Evolutionary conservation across 2,888 invertebrate species (phyloP).

Genomic region (Adineta ricciae): DNA sequence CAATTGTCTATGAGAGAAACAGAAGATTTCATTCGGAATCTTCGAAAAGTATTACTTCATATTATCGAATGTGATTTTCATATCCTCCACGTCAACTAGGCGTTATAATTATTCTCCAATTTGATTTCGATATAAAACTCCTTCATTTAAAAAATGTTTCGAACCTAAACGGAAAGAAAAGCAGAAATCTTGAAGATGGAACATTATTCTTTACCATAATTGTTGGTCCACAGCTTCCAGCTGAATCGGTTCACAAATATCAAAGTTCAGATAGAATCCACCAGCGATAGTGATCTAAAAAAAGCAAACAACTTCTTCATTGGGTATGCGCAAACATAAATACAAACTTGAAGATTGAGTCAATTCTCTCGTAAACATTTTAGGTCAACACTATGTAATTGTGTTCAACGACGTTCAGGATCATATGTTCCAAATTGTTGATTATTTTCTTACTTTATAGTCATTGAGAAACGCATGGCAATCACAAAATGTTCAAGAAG

Average conservation of each 20-base stretch:
- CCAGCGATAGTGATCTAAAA: constrained; percentile 28
- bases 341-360: not conserved
- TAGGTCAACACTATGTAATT: constrained; percentile 26
- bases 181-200: too few species aligned
- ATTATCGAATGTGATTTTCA: constrained; percentile 22
- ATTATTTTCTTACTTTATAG: constrained; percentile 21
- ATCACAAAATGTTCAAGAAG: constrained; percentile 29
- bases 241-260: constrained; percentile 14
- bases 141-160: constrained; percentile 32
- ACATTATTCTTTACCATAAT: constrained; percentile 9
- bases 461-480: constrained; percentile 29
- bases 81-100: constrained; percentile 10
- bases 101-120: constrained; percentile 30
- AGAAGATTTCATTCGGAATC: too few species aligned
- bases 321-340: not conserved
- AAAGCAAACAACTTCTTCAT: not conserved
- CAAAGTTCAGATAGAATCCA: constrained; percentile 34
- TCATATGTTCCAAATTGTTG: constrained; percentile 17
- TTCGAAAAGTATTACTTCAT: not conserved
- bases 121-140: constrained; percentile 29
- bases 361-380: constrained; percentile 25
- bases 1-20: not conserved
- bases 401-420: constrained; percentile 22
- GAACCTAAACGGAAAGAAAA: not conserved
- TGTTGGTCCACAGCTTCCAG: constrained; percentile 6